Percentiles rank a stretch among this genome's conserved stretches.
These are phyloP conservation scores for Buphagus erythrorhynchus DNA, from an alignment of 2,797 vertebrate species.

Conservation along the genomic window DNA sequence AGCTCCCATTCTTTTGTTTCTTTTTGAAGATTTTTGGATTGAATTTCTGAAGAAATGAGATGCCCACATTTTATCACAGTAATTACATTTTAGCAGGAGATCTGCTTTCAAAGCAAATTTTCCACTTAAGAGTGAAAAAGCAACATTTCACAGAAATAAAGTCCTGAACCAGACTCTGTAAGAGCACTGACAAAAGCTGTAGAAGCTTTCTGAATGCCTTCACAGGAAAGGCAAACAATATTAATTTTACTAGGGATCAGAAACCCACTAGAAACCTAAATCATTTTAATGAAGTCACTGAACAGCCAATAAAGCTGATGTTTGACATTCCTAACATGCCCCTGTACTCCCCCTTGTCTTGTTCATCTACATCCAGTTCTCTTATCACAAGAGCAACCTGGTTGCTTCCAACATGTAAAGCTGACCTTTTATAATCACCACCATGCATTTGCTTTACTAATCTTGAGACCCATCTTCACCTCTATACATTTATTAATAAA, in stretches of 20 bases:
- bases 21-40: slow-evolving; percentile 99
- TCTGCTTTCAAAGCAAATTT: neutral
- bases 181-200: neutral
- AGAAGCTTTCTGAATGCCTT: neutral
- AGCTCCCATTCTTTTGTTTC: slow-evolving; percentile 96
- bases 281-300: neutral
- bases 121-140: neutral
- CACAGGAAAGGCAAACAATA: neutral
- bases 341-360: neutral
- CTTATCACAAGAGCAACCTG: neutral
- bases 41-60: slow-evolving; percentile 87
- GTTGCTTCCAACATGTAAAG: neutral
- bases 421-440: neutral
- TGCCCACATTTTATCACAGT: neutral
- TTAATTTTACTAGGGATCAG: neutral
- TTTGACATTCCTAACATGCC: neutral
- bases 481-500: neutral
- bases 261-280: neutral
- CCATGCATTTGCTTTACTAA: neutral
- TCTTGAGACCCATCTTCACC: neutral
- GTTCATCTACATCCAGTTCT: neutral
- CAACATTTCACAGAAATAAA: neutral
- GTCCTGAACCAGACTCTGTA: neutral
- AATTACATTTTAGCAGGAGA: neutral
- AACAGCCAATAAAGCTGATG: neutral